Conservation (phyloP, 2,113 vertebrate genomes). For the Mesoclemmys tuberculata region DNA sequence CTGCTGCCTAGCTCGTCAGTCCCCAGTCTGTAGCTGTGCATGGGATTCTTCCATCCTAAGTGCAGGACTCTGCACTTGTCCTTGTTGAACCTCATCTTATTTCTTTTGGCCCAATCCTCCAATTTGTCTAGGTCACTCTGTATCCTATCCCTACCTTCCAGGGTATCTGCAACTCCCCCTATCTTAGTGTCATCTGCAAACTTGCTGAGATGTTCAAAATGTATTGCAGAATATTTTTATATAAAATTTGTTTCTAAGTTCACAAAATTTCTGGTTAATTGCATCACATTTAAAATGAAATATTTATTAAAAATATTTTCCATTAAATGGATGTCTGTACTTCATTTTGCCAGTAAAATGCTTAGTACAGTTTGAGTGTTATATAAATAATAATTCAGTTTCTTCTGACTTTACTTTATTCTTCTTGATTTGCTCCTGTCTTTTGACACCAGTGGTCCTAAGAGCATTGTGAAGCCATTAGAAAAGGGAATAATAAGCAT, state of each 20-base stretch:
- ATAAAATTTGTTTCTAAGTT: neutral
- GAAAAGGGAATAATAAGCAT: neutral
- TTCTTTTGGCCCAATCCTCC: too few relatives aligned
- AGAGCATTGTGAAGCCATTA: neutral
- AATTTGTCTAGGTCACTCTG: too few relatives aligned
- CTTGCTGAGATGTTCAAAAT: neutral
- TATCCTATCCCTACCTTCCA: too few relatives aligned
- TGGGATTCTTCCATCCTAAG: too few relatives aligned
- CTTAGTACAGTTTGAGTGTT: neutral
- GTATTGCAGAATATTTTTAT: neutral
- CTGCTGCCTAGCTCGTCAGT: too few relatives aligned
- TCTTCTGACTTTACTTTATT: neutral
- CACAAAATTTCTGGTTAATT: neutral
- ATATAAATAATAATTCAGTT: slow-evolving; percentile 14
- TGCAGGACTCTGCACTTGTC: too few relatives aligned
- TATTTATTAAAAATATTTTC: neutral
- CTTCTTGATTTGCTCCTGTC: neutral
- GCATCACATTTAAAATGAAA: neutral
- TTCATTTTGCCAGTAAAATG: neutral
- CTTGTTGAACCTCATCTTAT: too few relatives aligned
- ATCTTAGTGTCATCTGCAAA: too few relatives aligned
- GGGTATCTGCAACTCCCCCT: too few relatives aligned
- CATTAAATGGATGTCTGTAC: neutral
- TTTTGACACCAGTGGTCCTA: neutral
- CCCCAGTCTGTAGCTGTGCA: too few relatives aligned